Evolutionary conservation across 2,113 vertebrate species (phyloP), one percentile per base, ranked within the genome.

Genomic region (Callaeas wilsoni): DNA sequence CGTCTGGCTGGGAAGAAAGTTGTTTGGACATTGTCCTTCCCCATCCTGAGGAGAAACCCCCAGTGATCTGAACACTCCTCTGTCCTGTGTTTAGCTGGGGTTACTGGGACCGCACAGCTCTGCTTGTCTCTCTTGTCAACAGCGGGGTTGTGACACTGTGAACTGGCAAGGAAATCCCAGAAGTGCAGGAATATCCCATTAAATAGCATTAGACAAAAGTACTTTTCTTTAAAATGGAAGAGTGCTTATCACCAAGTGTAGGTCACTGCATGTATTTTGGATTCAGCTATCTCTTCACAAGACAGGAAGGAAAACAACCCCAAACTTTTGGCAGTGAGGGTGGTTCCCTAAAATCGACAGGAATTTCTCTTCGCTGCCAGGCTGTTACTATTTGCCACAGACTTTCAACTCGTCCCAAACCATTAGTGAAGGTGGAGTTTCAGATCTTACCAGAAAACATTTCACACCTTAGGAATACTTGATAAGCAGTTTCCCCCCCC

Each of bases 401-500:
- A 37, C 29, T 80, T 93, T 85, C 47, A 91, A 81, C 67, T 95
- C 18, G 5, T 57, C 78, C 82, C 92, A 93, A 86, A 96, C 76
- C 90, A 79, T 65, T 20, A 69, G 81, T 22, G 68, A 81, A 93
- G 71, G 77, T 26, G 76, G 68, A 95, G 68, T 86, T 96, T 92
- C 91, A 63, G 70, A 73, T 80, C 90, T 93, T 91, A 89, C 73
- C 89, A 94, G 87, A 53, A 89, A 89, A 94, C 57, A 82, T 46
- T 94, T 89, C 88, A 90, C 92, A 95, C 83, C 65, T 93, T 94
- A 82, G 87, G 74, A 87, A 88, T 1, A 69, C 42, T 84, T 30
- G 67, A 26, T 18, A 84, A 93, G 86, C 80, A 88, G 77, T 46
- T 49, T 62, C 91, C 87, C 95, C 87, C 95, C 96, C 94, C 71